phyloP scores from a whole-genome alignment of 2,888 invertebrate species.

The Heliconius aoede region DNA sequence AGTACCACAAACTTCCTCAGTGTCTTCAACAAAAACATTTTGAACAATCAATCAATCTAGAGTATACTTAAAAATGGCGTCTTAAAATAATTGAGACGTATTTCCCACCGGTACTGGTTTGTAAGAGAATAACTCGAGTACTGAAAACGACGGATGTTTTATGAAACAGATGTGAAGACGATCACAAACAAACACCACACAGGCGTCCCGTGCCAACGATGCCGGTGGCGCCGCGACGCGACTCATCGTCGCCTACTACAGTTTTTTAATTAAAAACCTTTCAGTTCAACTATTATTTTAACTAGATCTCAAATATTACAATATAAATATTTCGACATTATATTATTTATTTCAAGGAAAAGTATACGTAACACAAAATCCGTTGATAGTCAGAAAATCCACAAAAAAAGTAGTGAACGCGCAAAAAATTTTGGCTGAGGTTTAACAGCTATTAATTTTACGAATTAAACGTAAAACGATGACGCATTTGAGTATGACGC shows the following conservation, averaged over 20 bases:
- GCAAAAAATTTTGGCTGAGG: conserved; percentile 38
- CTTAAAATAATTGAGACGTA: conserved; percentile 55
- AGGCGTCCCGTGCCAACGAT: conserved; percentile 73
- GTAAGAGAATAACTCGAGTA: conserved; percentile 73
- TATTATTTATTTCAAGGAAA: neutral
- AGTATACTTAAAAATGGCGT: conserved; percentile 60
- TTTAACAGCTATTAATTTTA: conserved; percentile 38
- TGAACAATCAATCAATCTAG: conserved; percentile 50
- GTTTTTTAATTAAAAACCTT: conserved; percentile 62
- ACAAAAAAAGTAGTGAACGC: neutral
- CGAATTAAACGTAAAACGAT: conserved; percentile 36
- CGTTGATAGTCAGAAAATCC: neutral
- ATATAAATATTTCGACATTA: neutral
- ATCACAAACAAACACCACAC: conserved; percentile 73
- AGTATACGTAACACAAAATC: neutral
- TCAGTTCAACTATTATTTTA: conserved; percentile 38
- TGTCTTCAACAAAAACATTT: conserved; percentile 67
- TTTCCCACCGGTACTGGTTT: conserved; percentile 69
- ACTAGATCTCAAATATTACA: neutral
- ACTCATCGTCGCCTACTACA: conserved; percentile 65
- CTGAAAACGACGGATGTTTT: conserved; percentile 77
- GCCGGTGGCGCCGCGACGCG: conserved; percentile 70
- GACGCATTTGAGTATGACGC: conserved; percentile 42
- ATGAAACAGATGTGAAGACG: conserved; percentile 79
- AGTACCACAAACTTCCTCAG: conserved; percentile 73